Percentiles rank a stretch among this genome's conserved stretches.
These are phyloP conservation scores for Perca fluviatilis DNA, from an alignment of 2,113 vertebrate species.

Conservation along the genomic window DNA sequence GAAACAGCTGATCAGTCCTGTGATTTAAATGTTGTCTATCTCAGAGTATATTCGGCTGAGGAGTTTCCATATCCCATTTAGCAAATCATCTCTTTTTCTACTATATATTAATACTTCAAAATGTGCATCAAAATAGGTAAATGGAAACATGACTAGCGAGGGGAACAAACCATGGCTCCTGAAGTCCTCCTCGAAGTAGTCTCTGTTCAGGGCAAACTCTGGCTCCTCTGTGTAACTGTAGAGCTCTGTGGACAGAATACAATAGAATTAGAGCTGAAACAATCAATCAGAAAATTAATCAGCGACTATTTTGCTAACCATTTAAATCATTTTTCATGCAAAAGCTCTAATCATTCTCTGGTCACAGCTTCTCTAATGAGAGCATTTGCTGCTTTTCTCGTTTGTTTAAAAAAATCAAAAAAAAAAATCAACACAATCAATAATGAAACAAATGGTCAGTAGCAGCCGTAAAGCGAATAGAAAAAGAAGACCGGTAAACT, in stretches of 20 bases:
- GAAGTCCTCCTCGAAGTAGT: constrained; percentile 97
- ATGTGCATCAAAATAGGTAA: too few species aligned
- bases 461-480: neutral
- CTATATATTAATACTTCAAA: too few species aligned
- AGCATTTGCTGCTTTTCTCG: neutral
- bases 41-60: too few species aligned
- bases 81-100: too few species aligned
- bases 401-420: neutral
- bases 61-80: too few species aligned
- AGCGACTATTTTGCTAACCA: neutral
- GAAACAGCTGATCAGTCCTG: too few species aligned
- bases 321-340: neutral
- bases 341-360: neutral
- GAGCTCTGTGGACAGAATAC: constrained; percentile 85
- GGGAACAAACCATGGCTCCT: constrained; percentile 76
- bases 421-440: neutral
- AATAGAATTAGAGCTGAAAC: neutral
- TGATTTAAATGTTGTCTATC: too few species aligned
- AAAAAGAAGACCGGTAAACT: neutral
- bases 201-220: constrained; percentile 92
- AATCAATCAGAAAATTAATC: neutral
- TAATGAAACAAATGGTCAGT: neutral
- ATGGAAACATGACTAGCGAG: too few species aligned
- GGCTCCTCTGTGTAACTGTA: constrained; percentile 98
- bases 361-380: neutral